phyloP scores from a whole-genome alignment of 2,113 vertebrate species.

The Lepus europaeus region DNA sequence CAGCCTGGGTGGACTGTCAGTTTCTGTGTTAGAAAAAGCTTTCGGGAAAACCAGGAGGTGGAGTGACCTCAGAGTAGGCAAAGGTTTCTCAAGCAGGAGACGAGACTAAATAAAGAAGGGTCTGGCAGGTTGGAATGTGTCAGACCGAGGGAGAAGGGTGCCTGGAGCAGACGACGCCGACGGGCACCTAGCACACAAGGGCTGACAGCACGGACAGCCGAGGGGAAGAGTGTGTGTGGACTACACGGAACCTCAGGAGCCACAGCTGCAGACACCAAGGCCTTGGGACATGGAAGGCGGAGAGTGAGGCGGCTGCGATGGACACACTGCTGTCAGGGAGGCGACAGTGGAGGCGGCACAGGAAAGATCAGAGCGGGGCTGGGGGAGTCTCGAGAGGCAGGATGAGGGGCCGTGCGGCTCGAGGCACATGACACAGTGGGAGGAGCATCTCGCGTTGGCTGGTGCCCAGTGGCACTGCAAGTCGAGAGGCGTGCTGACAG shows the following conservation, averaged over 20 bases:
- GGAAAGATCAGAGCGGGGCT: not conserved
- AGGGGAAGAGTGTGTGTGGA: no score
- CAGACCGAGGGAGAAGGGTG: no score
- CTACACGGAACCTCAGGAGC: not conserved
- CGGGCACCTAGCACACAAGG: not conserved
- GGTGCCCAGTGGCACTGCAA: no score
- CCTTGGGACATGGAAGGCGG: fast-evolving
- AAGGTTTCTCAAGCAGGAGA: not conserved
- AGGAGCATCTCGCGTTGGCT: no score
- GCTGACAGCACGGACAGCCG: not conserved
- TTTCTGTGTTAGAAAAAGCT: not conserved
- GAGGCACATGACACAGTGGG: no score
- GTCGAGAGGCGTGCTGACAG: no score
- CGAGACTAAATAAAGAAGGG: not conserved
- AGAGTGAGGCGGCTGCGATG: not conserved
- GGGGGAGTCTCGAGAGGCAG: no score
- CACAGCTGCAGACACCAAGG: fast-evolving
- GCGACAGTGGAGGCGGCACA: no score
- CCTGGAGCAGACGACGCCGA: no score
- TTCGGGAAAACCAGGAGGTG: not conserved
- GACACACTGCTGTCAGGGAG: not conserved
- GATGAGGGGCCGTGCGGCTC: no score
- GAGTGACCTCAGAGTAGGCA: not conserved
- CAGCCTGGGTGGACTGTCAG: not conserved
- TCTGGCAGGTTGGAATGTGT: no score